Evolutionary conservation across 2,888 invertebrate genomes (phyloP).

Genomic region (Drosophila mimetica): DNA sequence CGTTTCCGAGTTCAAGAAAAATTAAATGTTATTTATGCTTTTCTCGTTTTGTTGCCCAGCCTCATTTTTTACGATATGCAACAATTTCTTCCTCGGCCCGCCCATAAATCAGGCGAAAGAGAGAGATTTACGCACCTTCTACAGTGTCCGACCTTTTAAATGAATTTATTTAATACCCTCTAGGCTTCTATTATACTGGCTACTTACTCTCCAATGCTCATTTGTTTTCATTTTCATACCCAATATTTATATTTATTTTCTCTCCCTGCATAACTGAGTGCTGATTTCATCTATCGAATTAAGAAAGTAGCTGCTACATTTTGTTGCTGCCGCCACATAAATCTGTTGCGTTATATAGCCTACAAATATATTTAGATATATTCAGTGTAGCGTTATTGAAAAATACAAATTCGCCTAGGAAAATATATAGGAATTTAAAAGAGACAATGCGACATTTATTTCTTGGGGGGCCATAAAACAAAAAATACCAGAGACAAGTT

Average conservation of each 20-base stretch:
- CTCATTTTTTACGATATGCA: constrained; percentile 62
- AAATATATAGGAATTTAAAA: constrained; percentile 13
- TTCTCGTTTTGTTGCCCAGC: constrained; percentile 18
- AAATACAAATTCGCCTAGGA: constrained; percentile 15
- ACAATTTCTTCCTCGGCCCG: constrained; percentile 49
- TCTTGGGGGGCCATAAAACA: constrained; percentile 18
- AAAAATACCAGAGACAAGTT: constrained; percentile 32
- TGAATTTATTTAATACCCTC: constrained; percentile 55
- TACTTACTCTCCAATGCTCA: constrained; percentile 5
- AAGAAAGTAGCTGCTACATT: constrained; percentile 70
- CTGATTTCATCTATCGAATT: constrained; percentile 78
- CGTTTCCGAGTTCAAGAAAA: constrained; percentile 47
- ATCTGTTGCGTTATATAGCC: constrained; percentile 59
- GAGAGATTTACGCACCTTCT: constrained; percentile 61
- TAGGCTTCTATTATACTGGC: constrained; percentile 13
- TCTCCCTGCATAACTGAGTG: constrained; percentile 58
- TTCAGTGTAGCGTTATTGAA: constrained; percentile 10
- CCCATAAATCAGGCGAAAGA: constrained; percentile 60
- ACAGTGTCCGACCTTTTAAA: constrained; percentile 50
- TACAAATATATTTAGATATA: constrained; percentile 8
- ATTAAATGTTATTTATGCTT: constrained; percentile 77
- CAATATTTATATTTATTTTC: constrained; percentile 19
- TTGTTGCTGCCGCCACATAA: constrained; percentile 58
- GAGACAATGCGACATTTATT: constrained; percentile 36
- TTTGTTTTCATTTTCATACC: constrained; percentile 44